Conservation (phyloP, 2,113 vertebrate species). For the Casuarius casuarius region DNA sequence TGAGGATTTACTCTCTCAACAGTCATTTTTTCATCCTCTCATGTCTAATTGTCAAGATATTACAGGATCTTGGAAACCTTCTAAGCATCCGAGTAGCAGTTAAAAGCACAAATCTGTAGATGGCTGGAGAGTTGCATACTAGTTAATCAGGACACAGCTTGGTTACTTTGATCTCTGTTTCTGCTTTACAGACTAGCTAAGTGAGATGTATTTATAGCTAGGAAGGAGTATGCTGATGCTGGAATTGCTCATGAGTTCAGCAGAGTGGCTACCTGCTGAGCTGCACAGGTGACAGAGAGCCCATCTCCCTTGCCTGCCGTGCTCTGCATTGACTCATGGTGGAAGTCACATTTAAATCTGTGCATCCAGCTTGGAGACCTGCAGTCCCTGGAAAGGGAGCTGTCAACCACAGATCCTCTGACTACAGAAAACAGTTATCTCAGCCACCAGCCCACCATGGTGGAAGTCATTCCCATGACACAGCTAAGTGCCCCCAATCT, state of each 20-base stretch:
- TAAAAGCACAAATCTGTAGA: not conserved
- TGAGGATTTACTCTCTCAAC: not conserved
- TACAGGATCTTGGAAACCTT: not conserved
- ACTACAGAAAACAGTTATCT: not conserved
- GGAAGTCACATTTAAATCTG: not conserved
- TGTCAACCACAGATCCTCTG: not conserved
- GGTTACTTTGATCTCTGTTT: not conserved
- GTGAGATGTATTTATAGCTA: not conserved
- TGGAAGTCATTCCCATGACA: not conserved
- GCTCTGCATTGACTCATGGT: not conserved
- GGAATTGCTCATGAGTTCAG: not conserved
- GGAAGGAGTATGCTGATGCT: not conserved
- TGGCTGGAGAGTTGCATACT: not conserved
- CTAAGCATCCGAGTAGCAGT: not conserved
- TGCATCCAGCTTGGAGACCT: not conserved
- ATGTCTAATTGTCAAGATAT: not conserved
- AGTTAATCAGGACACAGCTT: not conserved
- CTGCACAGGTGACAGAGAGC: not conserved
- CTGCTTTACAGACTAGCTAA: not conserved
- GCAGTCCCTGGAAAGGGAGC: not conserved
- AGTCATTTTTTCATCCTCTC: not conserved
- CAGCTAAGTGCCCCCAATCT: not conserved
- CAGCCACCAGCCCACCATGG: fast-evolving
- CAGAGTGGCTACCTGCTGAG: not conserved
- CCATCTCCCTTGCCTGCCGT: fast-evolving